These are phyloP conservation scores for Arctia plantaginis DNA, from an alignment of 2,888 invertebrate species.

Conservation along the genomic window DNA sequence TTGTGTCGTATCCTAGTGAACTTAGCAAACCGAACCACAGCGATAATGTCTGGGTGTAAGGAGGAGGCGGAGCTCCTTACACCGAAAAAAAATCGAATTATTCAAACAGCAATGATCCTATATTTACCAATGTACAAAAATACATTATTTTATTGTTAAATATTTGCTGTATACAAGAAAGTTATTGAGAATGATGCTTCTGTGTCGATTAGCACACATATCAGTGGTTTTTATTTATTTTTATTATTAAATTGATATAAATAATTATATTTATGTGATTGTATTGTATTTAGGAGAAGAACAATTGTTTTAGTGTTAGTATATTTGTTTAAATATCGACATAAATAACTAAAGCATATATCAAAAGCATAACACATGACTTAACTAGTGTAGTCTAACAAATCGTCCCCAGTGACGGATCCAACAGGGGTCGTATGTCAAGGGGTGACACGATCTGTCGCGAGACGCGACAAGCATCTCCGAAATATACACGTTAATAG, in stretches of 20 bases:
- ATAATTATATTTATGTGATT: conserved; percentile 13
- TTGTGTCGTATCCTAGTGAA: too few species aligned
- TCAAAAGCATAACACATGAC: conserved; percentile 1
- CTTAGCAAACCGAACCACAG: too few species aligned
- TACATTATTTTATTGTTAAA: not conserved
- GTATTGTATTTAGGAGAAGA: not conserved
- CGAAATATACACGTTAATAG: not conserved
- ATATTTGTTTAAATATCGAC: not conserved
- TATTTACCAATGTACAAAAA: not conserved
- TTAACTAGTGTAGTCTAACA: not conserved
- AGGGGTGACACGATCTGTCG: not conserved
- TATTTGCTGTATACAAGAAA: conserved; percentile 7
- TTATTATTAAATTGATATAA: conserved; percentile 13
- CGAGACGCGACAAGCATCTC: not conserved
- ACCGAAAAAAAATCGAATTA: too few species aligned
- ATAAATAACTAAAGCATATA: not conserved
- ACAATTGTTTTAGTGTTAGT: not conserved
- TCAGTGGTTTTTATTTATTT: conserved; percentile 28
- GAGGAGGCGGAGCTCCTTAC: too few species aligned
- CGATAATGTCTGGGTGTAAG: too few species aligned
- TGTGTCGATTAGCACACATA: conserved; percentile 51
- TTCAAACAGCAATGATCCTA: too few species aligned
- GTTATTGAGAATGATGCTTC: conserved; percentile 36
- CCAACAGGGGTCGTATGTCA: not conserved
- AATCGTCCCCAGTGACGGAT: not conserved